Evolutionary conservation across 92 coral and sea anemone species (phyloP).

Genomic region (Nematostella vectensis): DNA sequence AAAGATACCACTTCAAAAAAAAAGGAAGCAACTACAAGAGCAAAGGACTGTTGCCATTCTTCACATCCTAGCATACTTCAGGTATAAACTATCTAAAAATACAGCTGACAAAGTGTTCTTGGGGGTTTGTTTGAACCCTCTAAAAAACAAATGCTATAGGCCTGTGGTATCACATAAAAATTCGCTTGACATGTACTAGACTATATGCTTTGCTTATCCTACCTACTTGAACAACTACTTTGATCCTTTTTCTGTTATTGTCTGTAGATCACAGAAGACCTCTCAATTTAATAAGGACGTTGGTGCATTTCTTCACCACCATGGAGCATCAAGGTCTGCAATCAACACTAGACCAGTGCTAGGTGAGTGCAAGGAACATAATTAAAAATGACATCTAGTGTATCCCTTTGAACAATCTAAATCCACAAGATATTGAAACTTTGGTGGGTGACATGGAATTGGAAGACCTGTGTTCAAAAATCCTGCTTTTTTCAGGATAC

Average conservation of each 20-base stretch:
- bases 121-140: no score
- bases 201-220: not conserved
- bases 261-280: slow-evolving; percentile 25
- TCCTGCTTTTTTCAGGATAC: slow-evolving; percentile 21
- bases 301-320: slow-evolving; percentile 24
- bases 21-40: no score
- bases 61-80: slow-evolving; percentile 21
- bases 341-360: slow-evolving; percentile 30
- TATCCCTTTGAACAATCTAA: no score
- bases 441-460: not conserved
- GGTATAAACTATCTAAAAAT: slow-evolving; percentile 14
- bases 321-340: slow-evolving; percentile 49
- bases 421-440: no score
- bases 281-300: slow-evolving; percentile 21
- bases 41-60: slow-evolving; percentile 25
- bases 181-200: not conserved
- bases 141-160: no score
- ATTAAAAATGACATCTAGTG: not conserved
- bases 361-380: slow-evolving; percentile 4
- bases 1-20: slow-evolving; percentile 1
- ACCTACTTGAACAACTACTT: not conserved
- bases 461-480: not conserved
- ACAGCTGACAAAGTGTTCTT: no score
- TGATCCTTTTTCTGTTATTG: not conserved
- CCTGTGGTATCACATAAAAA: no score